phyloP scores from a whole-genome alignment of 2,113 vertebrate species.

The Albula goreensis region DNA sequence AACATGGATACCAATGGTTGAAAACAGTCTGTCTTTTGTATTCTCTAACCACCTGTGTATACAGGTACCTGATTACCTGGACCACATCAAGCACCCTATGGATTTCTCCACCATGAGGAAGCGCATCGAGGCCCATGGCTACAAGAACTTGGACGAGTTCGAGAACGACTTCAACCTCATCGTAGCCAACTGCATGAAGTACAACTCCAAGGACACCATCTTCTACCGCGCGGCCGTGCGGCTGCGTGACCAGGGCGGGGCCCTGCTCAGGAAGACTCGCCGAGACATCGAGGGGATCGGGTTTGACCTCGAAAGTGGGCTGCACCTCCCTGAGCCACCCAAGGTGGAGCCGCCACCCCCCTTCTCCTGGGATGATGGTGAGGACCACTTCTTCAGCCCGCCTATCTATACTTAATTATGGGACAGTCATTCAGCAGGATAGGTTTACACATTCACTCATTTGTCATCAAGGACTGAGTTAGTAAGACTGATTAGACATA shows the following conservation, averaged over 20 bases:
- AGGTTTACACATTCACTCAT: neutral
- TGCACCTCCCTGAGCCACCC: constrained; percentile 85
- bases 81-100: constrained; percentile 93
- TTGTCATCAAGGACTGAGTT: neutral
- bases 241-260: constrained; percentile 91
- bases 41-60: constrained; percentile 34
- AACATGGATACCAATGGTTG: too few relatives aligned
- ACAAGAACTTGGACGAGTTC: constrained; percentile 85
- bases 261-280: constrained; percentile 84
- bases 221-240: constrained; percentile 90
- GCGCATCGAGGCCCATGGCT: constrained; percentile 83
- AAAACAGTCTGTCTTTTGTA: too few relatives aligned
- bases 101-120: constrained; percentile 94
- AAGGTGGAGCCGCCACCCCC: constrained; percentile 71
- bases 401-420: neutral
- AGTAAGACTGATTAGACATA: neutral
- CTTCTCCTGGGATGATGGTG: constrained; percentile 97
- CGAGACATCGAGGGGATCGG: constrained; percentile 83
- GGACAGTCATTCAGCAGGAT: neutral
- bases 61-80: constrained; percentile 94
- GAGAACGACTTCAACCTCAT: constrained; percentile 94
- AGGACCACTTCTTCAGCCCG: constrained; percentile 40
- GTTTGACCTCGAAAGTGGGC: constrained; percentile 85
- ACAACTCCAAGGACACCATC: constrained; percentile 95
- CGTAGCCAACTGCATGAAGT: constrained; percentile 93